Base-by-base conservation (phyloP, 1,140 invertebrate genomes). In the Penaeus indicus region DNA sequence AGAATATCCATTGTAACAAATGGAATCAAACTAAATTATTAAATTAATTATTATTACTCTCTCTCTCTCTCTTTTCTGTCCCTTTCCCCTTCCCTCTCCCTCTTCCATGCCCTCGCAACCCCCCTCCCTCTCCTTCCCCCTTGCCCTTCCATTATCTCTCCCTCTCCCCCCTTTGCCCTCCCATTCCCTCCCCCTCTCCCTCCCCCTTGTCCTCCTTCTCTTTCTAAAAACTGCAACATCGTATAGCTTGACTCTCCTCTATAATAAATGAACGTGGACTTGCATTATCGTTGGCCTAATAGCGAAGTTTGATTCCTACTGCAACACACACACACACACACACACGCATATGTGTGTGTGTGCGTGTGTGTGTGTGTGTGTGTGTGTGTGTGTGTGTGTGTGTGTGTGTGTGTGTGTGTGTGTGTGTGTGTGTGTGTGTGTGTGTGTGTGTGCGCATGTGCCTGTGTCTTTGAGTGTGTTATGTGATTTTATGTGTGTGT, bases 91-190 rank as follows among this genome's bases (percentile, higher is more conserved):
- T 38, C 38, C 38, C 38, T 38, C 38, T 27, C 38, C 27, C 38
- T 78, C 77, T 32, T 25, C 42, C 77, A 32, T 25, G 18, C 77
- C 42, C 77, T 78, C 25, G 27, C 21, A 13, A 13, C 32, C 77
- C 42, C 77, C 13, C 25, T 78, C 77, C 42, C 77, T 79, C 77
- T 79, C 25, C 60, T 47, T 80, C 42, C 19, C 16, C 60, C 78
- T 80, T 19, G 13, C 16, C 60, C 78, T 8, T 0, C 19, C 78
- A 47, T 11, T 60, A 19, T 22, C 16, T 80, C 78, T 60, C 16
- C 19, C 42, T 80, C 0, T 60, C 42, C 19, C 27, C n/a, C 21
- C n/a, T 21, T 80, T 5, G 4, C 2, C 54, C 18, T 80, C 78
- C 16, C 38, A 60, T 3, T 42, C 78, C 16, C 5, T 47, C 78